Percentiles rank a stretch among this genome's conserved stretches.
phyloP scores from a whole-genome alignment of 1,140 invertebrate genomes.

The Sweltsa coloradensis region DNA sequence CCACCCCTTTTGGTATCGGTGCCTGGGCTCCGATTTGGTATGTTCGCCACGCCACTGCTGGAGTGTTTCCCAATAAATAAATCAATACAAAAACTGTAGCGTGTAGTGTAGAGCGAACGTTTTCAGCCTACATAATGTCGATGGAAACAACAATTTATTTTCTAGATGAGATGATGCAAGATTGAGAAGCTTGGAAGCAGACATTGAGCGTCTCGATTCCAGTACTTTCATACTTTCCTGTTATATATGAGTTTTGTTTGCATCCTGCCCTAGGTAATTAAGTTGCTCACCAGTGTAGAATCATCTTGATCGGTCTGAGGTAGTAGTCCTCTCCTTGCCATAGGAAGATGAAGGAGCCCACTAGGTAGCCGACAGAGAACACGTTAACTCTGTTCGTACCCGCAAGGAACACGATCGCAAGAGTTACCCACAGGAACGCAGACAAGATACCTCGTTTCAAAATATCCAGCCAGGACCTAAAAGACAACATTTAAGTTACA shows the following conservation, averaged over 20 bases:
- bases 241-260: slow-evolving; percentile 1
- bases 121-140: too few relatives aligned
- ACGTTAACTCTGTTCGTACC: slow-evolving; percentile 86
- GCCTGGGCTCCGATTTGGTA: too few relatives aligned
- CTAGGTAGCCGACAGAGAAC: slow-evolving; percentile 89
- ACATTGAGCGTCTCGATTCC: too few relatives aligned
- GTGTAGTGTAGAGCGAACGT: too few relatives aligned
- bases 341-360: slow-evolving; percentile 89
- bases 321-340: slow-evolving; percentile 97
- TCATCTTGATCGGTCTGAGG: slow-evolving; percentile 63
- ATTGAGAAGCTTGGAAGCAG: too few relatives aligned
- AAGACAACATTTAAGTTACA: slow-evolving; percentile 25
- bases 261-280: slow-evolving; percentile 2
- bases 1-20: too few relatives aligned
- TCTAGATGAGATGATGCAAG: slow-evolving; percentile 4
- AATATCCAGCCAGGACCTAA: slow-evolving; percentile 69
- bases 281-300: slow-evolving; percentile 60
- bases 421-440: slow-evolving; percentile 86
- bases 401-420: slow-evolving; percentile 88
- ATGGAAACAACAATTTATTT: too few relatives aligned
- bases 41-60: too few relatives aligned
- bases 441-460: slow-evolving; percentile 72
- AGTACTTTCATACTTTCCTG: too few relatives aligned
- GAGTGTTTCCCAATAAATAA: too few relatives aligned
- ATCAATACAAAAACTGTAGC: too few relatives aligned